These are phyloP conservation scores for Fukomys damarensis DNA, from an alignment of 2,113 vertebrate genomes.

Conservation along the genomic window DNA sequence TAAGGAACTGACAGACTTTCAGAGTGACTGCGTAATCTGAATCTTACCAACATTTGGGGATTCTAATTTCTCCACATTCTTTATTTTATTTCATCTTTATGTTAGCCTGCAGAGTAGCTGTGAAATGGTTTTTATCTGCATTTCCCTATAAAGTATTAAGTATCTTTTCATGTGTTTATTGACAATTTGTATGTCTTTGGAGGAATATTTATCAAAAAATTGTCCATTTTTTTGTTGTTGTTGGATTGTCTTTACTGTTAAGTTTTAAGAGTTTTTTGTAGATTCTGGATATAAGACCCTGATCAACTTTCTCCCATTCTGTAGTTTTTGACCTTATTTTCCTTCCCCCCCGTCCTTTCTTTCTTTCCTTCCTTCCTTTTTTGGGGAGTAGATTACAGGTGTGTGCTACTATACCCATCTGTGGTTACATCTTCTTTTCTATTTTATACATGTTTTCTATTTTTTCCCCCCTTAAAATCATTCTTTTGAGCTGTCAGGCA, in stretches of 20 bases:
- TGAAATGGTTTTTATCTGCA: constrained; percentile 5
- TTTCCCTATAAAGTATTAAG: neutral
- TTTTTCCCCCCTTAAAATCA: neutral
- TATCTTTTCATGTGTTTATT: neutral
- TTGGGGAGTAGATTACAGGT: neutral
- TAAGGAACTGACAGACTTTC: constrained; percentile 19
- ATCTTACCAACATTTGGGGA: neutral
- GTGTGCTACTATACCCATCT: neutral
- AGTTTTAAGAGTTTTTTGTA: neutral
- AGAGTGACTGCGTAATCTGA: neutral
- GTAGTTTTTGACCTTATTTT: neutral
- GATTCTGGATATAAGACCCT: neutral
- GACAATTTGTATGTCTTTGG: neutral
- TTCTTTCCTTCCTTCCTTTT: neutral
- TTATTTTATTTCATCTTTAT: constrained; percentile 24
- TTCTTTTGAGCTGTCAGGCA: neutral
- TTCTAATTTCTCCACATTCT: constrained; percentile 11
- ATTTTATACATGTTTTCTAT: no score
- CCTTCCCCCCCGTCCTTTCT: neutral
- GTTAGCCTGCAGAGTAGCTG: neutral
- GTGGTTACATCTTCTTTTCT: neutral
- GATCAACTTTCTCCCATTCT: constrained; percentile 17
- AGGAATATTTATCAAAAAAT: neutral
- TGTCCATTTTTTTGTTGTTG: neutral
- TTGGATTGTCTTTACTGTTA: neutral